Conservation (phyloP, 2,797 vertebrate genomes). For the Sphenopsis melanotis region DNA sequence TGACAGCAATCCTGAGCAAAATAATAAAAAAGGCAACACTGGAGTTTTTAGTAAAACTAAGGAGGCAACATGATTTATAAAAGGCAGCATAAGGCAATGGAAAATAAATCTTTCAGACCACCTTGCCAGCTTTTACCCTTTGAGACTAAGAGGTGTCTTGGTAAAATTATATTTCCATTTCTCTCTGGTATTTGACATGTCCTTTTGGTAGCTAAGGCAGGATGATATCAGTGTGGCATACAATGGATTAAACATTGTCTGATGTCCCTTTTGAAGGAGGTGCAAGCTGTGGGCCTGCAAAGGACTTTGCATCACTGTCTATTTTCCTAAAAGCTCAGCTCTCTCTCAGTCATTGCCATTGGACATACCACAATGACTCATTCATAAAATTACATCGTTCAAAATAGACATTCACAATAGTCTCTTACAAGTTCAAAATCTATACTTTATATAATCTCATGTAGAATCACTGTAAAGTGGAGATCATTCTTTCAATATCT, state of each 20-base stretch:
- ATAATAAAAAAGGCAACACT: background rate
- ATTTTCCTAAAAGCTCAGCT: background rate
- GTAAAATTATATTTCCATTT: background rate
- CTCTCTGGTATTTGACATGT: background rate
- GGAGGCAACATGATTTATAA: background rate
- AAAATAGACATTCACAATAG: background rate
- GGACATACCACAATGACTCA: background rate
- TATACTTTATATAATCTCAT: background rate
- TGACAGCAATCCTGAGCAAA: background rate
- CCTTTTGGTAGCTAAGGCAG: background rate
- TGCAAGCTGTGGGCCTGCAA: background rate
- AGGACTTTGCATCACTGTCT: background rate
- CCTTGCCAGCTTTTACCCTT: background rate
- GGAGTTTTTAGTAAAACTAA: background rate
- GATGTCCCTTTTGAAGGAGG: background rate
- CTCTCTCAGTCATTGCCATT: background rate
- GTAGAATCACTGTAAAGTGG: background rate
- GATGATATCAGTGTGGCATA: background rate
- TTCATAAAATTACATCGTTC: background rate
- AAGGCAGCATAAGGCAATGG: background rate
- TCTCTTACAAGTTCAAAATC: background rate
- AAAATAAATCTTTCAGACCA: constrained; percentile 10
- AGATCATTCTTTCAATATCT: background rate
- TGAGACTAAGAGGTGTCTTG: background rate
- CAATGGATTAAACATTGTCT: background rate